Base-by-base conservation (phyloP, 2,113 vertebrate genomes). In the Mesitornis unicolor region DNA sequence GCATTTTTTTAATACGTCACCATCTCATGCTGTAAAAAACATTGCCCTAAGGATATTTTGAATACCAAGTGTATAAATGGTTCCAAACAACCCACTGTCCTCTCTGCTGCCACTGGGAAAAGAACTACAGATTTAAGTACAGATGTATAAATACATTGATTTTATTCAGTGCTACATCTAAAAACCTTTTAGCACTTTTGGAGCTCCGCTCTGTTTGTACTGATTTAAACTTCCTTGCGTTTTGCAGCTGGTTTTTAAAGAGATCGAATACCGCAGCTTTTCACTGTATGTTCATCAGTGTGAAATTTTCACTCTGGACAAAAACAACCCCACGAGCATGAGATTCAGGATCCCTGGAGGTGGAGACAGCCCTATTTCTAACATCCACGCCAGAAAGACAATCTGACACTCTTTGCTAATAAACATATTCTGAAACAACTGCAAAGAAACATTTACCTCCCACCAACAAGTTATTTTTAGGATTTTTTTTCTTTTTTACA, bases 381-480 rank as follows among this genome's bases (percentile, higher is more conserved):
- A 29, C 3, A 16, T 21, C 16, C 22, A 4, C 60, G 68, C 33
- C 78, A 76, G 35, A 69, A 67, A 43, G 61, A 89, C 51, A 86
- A 75, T 74, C 65, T 51, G 45, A 85, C 53, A 53, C 43, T 74
- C 68, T 26, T 7, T 48, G 11, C 38, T 48, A 81, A 94, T 13
- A 83, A 80, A 92, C 70, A 50, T 5, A 51, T 70, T 54, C 67
- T 38, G 6, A 95, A 90, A 50, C 60, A 80, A 89, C 69, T 78
- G 73, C 69, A 48, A 48, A 92, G 65, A 69, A 95, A 56, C 29
- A 3, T 90, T 93, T 36, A 93, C 48, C 84, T 93, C 84, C 84
- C 90, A 88, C 78, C 50, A 33, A 16, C 57, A 33, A 75, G 80
- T 60, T 97, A 92, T 97, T 91, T 95, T 93, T 91, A 93, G 88